Evolutionary conservation across 2,888 invertebrate genomes (phyloP), one percentile per base, ranked within the genome.

Genomic region (Orthosia incerta): DNA sequence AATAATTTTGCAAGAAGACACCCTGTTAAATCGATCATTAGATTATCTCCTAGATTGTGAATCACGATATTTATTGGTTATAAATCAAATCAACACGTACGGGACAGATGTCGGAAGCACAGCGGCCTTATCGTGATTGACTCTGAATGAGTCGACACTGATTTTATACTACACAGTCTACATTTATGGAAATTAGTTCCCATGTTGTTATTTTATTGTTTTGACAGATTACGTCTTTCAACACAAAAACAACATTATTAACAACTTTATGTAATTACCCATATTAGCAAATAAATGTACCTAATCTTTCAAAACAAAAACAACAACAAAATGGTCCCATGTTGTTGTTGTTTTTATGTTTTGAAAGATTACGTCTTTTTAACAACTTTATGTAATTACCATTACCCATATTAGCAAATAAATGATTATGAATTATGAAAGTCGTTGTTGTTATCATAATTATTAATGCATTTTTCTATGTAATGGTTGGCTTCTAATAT

Each of bases 91-190:
- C 69, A 62, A 53, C 70, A 57, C 70, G 68, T 77, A 74, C 75
- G 74, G 80, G 73, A 76, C 71, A 75, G 64, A 13, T 56, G 51
- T 56, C 73, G 82, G 82, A 81, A 81, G 85, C 74, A 15, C 23
- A 68, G 46, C 63, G 83, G 60, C 89, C 89, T 89, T 88, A 86
- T 53, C 45, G 57, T 55, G 57, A 59, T 59, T 51, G 50, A 26
- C 46, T 53, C 60, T 51, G 63, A 70, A 55, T 71, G 12, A 55
- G 53, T 48, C 55, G 26, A 53, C 75, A 39, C 59, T 61, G 46
- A 50, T 51, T 55, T 53, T 39, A 64, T 16, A 45, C n/a, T 23
- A 16, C 48, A 60, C 45, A 64, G 16, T 26, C 15, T 23, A 16
- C 45, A 60, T 45, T 63, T 69, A 72, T 72, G 72, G 60, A 45